A percentile compares a stretch with the other conserved stretches of the same genome.
Conservation (phyloP, 2,888 invertebrate genomes). For the Heliothis peltigera region DNA sequence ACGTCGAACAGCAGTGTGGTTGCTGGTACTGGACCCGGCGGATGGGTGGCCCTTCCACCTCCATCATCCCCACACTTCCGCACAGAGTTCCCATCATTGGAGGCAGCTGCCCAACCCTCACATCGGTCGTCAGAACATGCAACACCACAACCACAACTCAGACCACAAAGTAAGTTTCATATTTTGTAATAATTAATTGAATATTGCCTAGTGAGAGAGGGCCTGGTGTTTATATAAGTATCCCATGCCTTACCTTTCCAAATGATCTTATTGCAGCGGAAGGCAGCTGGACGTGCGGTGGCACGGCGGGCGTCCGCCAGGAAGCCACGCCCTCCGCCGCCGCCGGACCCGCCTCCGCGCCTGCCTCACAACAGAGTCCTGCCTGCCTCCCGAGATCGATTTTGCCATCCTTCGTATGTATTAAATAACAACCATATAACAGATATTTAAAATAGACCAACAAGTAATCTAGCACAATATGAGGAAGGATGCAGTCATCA, state of each 20-base stretch:
- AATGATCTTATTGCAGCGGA: slow-evolving; percentile 89
- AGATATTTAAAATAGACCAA: not conserved
- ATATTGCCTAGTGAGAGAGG: not conserved
- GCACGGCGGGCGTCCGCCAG: slow-evolving; percentile 91
- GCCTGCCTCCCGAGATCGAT: slow-evolving; percentile 91
- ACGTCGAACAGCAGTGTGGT: slow-evolving; percentile 91
- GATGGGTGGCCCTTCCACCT: slow-evolving; percentile 90
- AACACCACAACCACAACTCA: slow-evolving; percentile 81
- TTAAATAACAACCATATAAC: not conserved
- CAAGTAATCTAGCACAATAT: not conserved
- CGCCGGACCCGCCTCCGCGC: slow-evolving; percentile 87
- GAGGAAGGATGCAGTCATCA: not conserved
- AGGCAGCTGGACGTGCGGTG: slow-evolving; percentile 97
- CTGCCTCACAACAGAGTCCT: slow-evolving; percentile 90
- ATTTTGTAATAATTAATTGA: slow-evolving; percentile 12
- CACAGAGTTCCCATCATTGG: slow-evolving; percentile 98
- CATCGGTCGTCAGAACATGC: slow-evolving; percentile 84
- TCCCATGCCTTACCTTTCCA: slow-evolving; percentile 44
- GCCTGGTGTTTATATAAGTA: not conserved
- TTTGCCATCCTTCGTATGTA: slow-evolving; percentile 94
- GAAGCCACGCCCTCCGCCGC: slow-evolving; percentile 86
- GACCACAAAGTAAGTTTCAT: slow-evolving; percentile 85
- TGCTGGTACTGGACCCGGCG: slow-evolving; percentile 87
- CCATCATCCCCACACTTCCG: slow-evolving; percentile 97
- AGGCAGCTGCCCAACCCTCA: slow-evolving; percentile 92